Evolutionary conservation across 1,140 invertebrate species (phyloP).

Genomic region (Aphelenchoides besseyi): DNA sequence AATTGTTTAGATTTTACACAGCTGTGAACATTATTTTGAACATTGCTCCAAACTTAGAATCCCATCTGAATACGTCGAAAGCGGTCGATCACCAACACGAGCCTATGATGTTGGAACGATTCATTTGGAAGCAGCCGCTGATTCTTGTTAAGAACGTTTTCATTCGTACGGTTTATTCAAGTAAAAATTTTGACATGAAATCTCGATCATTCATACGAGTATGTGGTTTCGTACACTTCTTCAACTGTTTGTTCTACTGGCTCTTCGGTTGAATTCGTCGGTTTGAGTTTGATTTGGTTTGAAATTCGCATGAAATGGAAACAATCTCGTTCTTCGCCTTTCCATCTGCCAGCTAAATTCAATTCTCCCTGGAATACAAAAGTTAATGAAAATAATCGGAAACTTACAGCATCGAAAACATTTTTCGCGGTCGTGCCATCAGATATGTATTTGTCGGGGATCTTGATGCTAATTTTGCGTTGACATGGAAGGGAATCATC

Average conservation of each 20-base stretch:
- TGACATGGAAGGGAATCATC: constrained; percentile 34
- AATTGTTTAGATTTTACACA: not conserved
- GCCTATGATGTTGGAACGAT: constrained; percentile 2
- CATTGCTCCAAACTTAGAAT: constrained; percentile 8
- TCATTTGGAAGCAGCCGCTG: not conserved
- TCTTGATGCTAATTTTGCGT: constrained; percentile 52
- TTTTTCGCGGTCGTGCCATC: constrained; percentile 45
- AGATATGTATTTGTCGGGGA: constrained; percentile 51
- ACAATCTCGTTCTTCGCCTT: constrained; percentile 54
- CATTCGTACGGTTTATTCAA: not conserved
- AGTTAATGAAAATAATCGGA: no score
- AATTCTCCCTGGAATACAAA: no score
- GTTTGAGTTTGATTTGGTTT: not conserved
- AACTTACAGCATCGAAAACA: constrained; percentile 51
- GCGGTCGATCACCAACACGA: not conserved
- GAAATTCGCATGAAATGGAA: constrained; percentile 38
- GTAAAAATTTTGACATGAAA: not conserved
- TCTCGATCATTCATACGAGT: not conserved
- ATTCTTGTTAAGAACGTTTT: not conserved
- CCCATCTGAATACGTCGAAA: not conserved
- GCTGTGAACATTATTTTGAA: constrained; percentile 13
- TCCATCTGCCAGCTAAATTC: constrained; percentile 50
- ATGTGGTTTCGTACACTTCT: not conserved
- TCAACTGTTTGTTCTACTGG: not conserved
- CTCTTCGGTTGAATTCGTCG: not conserved